These are phyloP conservation scores for Emydura subglobosa DNA, from an alignment of 2,113 vertebrate genomes.

Conservation along the genomic window DNA sequence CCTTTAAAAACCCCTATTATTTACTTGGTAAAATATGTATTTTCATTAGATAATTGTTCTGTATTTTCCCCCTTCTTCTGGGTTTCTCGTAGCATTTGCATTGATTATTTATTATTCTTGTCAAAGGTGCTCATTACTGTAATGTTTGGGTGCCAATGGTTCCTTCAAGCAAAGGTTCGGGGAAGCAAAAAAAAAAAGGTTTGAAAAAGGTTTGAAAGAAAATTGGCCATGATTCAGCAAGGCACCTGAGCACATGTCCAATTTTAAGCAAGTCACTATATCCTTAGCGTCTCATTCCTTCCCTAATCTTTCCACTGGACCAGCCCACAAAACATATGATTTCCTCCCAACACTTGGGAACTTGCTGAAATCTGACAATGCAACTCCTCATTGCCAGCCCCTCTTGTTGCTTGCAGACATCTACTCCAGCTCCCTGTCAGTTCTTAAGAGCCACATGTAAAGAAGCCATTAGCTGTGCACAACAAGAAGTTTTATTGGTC, in stretches of 20 bases:
- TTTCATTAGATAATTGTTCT: constrained; percentile 48
- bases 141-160: not conserved
- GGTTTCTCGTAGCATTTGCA: not conserved
- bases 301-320: not conserved
- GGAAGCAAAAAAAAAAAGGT: too few relatives aligned
- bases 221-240: not conserved
- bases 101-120: constrained; percentile 26
- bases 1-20: constrained; percentile 58
- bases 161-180: not conserved
- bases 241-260: not conserved
- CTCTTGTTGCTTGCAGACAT: not conserved
- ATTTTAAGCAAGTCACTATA: not conserved
- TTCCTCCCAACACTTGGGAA: not conserved
- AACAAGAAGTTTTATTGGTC: not conserved
- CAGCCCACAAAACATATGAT: not conserved
- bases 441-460: not conserved
- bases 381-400: not conserved
- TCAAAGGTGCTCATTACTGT: constrained; percentile 19
- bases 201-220: not conserved
- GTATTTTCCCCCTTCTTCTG: not conserved
- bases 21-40: constrained; percentile 68
- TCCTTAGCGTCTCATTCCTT: not conserved
- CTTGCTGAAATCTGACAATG: not conserved
- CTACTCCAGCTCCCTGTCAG: not conserved
- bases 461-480: not conserved